These are phyloP conservation scores for Plutella xylostella DNA, from an alignment of 2,888 invertebrate species.

Conservation along the genomic window DNA sequence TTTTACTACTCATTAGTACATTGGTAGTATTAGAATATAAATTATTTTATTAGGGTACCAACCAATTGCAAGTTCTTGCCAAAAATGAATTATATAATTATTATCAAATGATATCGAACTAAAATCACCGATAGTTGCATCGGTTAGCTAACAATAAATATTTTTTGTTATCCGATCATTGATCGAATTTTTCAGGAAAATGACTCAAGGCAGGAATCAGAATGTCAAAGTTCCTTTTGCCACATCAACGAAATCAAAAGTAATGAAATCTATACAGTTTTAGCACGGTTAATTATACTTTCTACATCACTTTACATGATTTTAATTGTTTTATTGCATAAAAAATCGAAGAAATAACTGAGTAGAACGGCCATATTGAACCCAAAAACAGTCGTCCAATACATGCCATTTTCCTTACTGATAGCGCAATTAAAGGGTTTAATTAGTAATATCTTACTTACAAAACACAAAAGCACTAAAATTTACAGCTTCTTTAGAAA, in stretches of 20 bases:
- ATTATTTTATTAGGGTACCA: neutral
- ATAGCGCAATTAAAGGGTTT: slow-evolving; percentile 4
- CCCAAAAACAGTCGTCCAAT: slow-evolving; percentile 23
- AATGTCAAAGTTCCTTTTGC: no score
- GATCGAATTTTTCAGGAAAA: neutral
- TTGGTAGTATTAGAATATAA: neutral
- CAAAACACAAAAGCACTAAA: slow-evolving; percentile 45
- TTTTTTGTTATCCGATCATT: neutral
- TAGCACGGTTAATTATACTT: neutral
- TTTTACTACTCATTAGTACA: no score
- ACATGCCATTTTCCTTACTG: neutral
- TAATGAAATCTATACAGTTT: neutral
- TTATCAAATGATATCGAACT: neutral
- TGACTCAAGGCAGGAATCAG: no score
- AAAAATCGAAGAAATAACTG: slow-evolving; percentile 30
- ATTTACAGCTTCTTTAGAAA: slow-evolving; percentile 44
- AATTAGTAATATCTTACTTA: no score
- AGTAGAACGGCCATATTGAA: slow-evolving; percentile 66
- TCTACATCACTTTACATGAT: neutral
- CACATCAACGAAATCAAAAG: no score
- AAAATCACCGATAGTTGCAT: neutral
- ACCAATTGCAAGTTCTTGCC: neutral
- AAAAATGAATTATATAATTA: no score
- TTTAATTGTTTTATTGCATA: slow-evolving; percentile 16
- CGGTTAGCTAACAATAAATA: neutral